Evolutionary conservation across 2,797 vertebrate species (phyloP).

Genomic region (Calcarius lapponicus): DNA sequence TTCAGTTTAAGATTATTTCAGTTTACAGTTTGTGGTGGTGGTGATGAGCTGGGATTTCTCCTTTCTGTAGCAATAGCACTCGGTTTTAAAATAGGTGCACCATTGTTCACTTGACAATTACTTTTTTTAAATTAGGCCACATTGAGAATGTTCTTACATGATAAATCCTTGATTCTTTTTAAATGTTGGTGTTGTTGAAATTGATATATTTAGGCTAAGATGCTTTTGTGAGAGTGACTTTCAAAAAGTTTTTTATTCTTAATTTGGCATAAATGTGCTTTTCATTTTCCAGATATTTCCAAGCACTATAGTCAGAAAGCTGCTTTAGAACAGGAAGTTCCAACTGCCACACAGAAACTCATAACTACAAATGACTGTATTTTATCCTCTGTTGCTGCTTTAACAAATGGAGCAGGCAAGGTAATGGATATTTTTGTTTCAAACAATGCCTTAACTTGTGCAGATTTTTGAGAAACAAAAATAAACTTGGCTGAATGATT

Average conservation of each 20-base stretch:
- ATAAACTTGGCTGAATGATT: neutral
- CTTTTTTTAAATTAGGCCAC: neutral
- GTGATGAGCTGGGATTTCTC: neutral
- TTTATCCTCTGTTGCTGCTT: slow-evolving; percentile 88
- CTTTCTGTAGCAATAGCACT: neutral
- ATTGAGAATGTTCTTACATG: neutral
- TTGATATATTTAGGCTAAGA: neutral
- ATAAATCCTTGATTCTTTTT: neutral
- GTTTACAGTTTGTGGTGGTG: neutral
- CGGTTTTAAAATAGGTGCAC: neutral
- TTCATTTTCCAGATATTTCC: slow-evolving; percentile 84
- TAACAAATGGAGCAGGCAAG: slow-evolving; percentile 91
- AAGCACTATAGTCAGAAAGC: slow-evolving; percentile 96
- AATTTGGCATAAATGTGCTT: neutral
- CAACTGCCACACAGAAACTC: slow-evolving; percentile 93
- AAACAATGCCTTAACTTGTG: neutral
- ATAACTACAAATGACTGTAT: slow-evolving; percentile 95
- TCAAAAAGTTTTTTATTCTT: neutral
- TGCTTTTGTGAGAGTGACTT: neutral
- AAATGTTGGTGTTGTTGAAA: neutral
- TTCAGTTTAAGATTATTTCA: neutral
- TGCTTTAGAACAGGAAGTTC: slow-evolving; percentile 89
- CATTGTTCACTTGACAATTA: neutral
- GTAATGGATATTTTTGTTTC: slow-evolving; percentile 68
- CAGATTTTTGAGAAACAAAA: neutral